phyloP scores from a whole-genome alignment of 2,113 vertebrate genomes.

The Hippocampus abdominalis region DNA sequence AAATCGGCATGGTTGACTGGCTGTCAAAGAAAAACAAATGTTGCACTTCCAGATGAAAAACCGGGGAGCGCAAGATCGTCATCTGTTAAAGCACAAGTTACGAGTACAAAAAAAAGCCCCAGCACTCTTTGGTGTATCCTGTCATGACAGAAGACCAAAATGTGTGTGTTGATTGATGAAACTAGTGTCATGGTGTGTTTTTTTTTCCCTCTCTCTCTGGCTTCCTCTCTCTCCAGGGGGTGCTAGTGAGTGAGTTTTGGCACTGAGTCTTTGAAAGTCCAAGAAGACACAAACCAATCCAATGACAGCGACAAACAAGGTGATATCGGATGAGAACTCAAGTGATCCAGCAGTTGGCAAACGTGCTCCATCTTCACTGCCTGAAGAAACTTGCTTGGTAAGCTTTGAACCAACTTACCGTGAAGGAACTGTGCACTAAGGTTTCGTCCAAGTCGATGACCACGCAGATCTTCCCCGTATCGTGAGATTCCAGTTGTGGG shows the following conservation, averaged over 20 bases:
- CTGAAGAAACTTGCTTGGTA: background rate
- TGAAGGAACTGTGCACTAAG: conserved; percentile 79
- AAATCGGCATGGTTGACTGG: conserved; percentile 91
- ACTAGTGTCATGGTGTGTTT: background rate
- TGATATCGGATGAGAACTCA: background rate
- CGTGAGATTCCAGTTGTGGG: conserved; percentile 64
- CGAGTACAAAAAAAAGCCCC: too few relatives aligned
- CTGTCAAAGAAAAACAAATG: conserved; percentile 59
- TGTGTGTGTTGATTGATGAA: background rate
- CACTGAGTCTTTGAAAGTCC: background rate
- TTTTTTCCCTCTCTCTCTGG: background rate
- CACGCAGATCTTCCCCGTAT: conserved; percentile 76
- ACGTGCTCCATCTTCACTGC: background rate
- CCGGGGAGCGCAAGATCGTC: too few relatives aligned
- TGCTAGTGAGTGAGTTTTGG: background rate
- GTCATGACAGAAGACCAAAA: too few relatives aligned
- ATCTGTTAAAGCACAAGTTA: too few relatives aligned
- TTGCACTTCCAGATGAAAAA: background rate
- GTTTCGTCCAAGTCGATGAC: conserved; percentile 81
- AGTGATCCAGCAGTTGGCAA: background rate
- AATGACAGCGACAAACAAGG: conserved; percentile 6
- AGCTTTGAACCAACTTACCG: conserved; percentile 60
- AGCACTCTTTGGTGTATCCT: too few relatives aligned
- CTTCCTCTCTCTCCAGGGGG: background rate
- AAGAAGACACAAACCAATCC: background rate